Percentiles rank a stretch among this genome's conserved stretches.
phyloP scores from a whole-genome alignment of 2,888 invertebrate genomes.

The Erebia palarica region DNA sequence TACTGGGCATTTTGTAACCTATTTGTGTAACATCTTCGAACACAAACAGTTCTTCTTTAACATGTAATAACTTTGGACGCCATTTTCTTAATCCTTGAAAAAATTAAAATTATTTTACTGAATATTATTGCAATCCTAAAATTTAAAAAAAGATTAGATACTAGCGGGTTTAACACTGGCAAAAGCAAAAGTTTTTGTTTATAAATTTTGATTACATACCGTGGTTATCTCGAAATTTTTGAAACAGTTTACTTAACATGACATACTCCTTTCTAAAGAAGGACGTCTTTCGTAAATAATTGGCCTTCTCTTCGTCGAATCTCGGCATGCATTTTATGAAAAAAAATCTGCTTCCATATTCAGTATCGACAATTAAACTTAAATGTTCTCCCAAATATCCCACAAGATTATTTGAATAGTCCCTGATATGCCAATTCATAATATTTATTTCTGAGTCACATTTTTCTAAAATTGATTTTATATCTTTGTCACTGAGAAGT shows the following conservation, averaged over 20 bases:
- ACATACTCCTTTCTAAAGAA: constrained; percentile 68
- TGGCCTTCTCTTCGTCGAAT: constrained; percentile 71
- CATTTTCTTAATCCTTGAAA: constrained; percentile 56
- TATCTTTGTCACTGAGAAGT: constrained; percentile 53
- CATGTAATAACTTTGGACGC: constrained; percentile 58
- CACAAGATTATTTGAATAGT: constrained; percentile 59
- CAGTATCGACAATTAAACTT: constrained; percentile 53
- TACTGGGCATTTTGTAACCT: constrained; percentile 62
- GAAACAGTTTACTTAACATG: constrained; percentile 62
- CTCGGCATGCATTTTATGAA: constrained; percentile 84
- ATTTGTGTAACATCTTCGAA: constrained; percentile 66
- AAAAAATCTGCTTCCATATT: constrained; percentile 53
- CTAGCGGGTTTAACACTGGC: neutral
- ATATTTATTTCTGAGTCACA: constrained; percentile 46
- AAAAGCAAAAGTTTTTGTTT: neutral
- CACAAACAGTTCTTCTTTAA: constrained; percentile 63
- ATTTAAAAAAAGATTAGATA: neutral
- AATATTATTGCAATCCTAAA: constrained; percentile 1
- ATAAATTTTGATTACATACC: constrained; percentile 49
- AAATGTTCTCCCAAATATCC: constrained; percentile 72
- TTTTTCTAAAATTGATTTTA: constrained; percentile 51
- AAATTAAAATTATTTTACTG: neutral
- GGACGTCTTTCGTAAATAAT: constrained; percentile 56
- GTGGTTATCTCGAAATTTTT: constrained; percentile 52
- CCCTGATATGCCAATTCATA: constrained; percentile 53